Base-by-base conservation (phyloP, 2,113 vertebrate species). In the Globicephala melas region DNA sequence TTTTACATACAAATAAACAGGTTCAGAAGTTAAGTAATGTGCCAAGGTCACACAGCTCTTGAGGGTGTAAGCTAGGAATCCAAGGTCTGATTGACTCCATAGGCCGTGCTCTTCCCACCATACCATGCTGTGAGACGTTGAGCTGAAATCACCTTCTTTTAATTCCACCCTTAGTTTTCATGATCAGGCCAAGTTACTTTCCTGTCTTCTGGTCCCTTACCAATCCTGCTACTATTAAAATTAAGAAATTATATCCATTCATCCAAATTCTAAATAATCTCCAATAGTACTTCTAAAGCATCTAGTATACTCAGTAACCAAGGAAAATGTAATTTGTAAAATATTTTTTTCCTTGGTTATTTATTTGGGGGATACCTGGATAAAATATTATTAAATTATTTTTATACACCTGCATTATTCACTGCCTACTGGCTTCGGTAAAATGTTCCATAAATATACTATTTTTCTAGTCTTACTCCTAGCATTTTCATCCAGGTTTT, bases 311-410 rank as follows among this genome's bases (percentile, higher is more conserved):
- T n/a, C 17, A 80, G 74, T 53, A 80, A 63, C 33, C 28, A 87
- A 95, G 50, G 65, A 84, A 92, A 93, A 47, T 55, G 67, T 92
- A 67, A 87, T 68, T 63, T 80, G 20, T 93, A 87, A 80, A 92
- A 92, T 71, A 62, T 9, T 55, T 10, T 94, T 94, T 91, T 41
- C 53, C 47, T 94, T 84, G 14, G 53, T 76, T 58, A 95, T n/a
- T 93, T 33, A 89, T 81, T 92, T 84, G 6, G 3, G 15, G 21
- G 21, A 85, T 77, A 93, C 31, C 71, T 85, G 55, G 36, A 36
- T 79, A 65, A 93, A 91, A 73, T 88, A 81, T 33, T 80, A 93
- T 60, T 53, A 89, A 62, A 68, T 89, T 84, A 53, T 87, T 80
- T 81, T 68, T 89, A 89, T 74, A 79, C 86, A 25, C 7, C 33